Evolutionary conservation across 2,113 vertebrate species (phyloP).

Genomic region (Grallaria varia): DNA sequence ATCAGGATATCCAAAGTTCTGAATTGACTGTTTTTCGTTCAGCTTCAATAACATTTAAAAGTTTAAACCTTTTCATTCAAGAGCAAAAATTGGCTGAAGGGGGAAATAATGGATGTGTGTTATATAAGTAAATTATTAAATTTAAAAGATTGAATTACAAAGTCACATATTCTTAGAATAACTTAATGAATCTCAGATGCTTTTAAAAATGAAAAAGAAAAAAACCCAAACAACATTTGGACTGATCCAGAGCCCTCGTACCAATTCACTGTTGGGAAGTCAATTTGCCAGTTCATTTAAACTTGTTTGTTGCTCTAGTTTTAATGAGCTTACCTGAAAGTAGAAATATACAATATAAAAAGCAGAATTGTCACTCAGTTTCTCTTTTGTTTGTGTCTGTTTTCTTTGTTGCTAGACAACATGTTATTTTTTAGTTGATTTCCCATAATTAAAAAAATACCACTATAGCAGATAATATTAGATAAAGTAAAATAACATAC

Average conservation of each 20-base stretch:
- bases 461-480: slow-evolving; percentile 42
- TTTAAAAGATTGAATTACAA: background rate
- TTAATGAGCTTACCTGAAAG: slow-evolving; percentile 44
- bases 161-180: background rate
- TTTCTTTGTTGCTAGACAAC: slow-evolving; percentile 66
- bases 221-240: background rate
- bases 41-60: background rate
- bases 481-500: slow-evolving; percentile 56
- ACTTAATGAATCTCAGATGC: background rate
- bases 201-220: background rate
- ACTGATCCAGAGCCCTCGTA: background rate
- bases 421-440: slow-evolving; percentile 52
- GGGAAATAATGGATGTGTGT: background rate
- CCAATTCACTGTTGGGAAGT: slow-evolving; percentile 29
- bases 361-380: slow-evolving; percentile 42
- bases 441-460: slow-evolving; percentile 57
- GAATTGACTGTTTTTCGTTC: background rate
- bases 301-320: slow-evolving; percentile 52
- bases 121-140: background rate
- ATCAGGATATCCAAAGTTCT: background rate
- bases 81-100: background rate
- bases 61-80: background rate
- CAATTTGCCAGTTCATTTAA: slow-evolving; percentile 10
- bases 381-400: slow-evolving; percentile 51
- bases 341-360: slow-evolving; percentile 11